Percentiles rank a stretch among this genome's conserved stretches.
Conservation (phyloP, 2,797 vertebrate species). For the Sternarchorhynchus goeldii region DNA sequence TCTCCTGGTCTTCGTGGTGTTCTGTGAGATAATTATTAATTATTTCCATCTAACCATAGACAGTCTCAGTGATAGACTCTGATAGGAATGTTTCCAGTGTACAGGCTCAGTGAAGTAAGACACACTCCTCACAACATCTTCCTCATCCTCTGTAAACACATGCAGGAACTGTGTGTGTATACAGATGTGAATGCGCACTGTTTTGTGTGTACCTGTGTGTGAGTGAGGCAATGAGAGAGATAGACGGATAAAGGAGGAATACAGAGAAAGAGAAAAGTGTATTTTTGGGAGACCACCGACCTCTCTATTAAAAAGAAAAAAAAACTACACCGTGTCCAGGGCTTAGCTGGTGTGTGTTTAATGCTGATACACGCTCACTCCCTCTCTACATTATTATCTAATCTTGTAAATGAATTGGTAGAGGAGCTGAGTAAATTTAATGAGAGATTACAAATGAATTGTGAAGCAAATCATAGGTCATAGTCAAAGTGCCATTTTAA, state of each 20-base stretch:
- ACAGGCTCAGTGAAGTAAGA: too few relatives aligned
- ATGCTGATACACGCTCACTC: conserved; percentile 70
- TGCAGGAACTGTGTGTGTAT: conserved; percentile 1
- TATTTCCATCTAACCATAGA: conserved; percentile 13
- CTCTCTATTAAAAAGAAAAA: conserved; percentile 28
- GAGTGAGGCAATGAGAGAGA: background rate
- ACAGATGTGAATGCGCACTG: conserved; percentile 1
- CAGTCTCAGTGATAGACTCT: conserved; percentile 11
- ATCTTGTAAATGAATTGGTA: conserved; percentile 79
- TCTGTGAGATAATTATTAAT: conserved; percentile 7
- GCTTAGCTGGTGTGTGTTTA: conserved; percentile 61
- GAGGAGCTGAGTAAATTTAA: conserved; percentile 75
- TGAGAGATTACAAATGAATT: conserved; percentile 82
- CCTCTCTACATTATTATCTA: conserved; percentile 75
- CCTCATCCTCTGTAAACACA: background rate
- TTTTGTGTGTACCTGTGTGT: background rate
- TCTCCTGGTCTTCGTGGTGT: background rate
- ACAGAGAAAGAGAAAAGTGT: conserved; percentile 9
- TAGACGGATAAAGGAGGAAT: background rate
- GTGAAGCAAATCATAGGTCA: conserved; percentile 76
- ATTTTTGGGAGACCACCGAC: background rate
- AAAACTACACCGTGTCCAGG: conserved; percentile 10
- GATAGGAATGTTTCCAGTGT: background rate
- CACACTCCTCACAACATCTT: background rate
- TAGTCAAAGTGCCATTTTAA: conserved; percentile 67